Conservation (phyloP, 2,113 vertebrate genomes). For the Brachionichthys hirsutus region DNA sequence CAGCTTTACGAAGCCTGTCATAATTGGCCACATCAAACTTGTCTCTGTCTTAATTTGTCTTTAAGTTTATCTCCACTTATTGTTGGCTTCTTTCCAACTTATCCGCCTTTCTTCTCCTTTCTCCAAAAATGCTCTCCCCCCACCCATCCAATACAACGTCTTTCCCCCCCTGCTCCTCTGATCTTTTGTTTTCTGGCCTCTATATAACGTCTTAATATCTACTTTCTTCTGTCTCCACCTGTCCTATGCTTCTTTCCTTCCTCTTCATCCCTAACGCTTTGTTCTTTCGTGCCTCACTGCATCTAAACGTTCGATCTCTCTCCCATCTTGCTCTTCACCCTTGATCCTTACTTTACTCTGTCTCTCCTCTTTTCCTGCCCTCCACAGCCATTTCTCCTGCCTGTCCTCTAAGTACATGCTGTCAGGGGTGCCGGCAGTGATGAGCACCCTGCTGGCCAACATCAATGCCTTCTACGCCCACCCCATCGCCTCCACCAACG, state of each 20-base stretch:
- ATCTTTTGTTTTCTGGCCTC: neutral
- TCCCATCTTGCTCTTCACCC: neutral
- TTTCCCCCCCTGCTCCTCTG: neutral
- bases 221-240: neutral
- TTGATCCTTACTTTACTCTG: neutral
- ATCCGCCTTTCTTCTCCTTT: neutral
- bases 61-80: neutral
- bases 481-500: conserved; percentile 91
- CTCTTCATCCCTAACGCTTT: neutral
- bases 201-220: neutral
- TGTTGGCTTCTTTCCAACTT: neutral
- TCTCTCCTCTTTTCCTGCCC: neutral
- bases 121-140: neutral
- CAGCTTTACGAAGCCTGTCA: neutral
- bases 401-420: conserved; percentile 98
- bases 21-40: no score
- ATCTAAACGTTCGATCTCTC: neutral
- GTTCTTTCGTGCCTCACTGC: neutral
- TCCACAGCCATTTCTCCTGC: conserved; percentile 92
- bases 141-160: neutral
- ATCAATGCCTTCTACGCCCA: conserved; percentile 99
- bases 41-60: neutral
- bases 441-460: conserved; percentile 98
- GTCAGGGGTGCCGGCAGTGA: conserved; percentile 92
- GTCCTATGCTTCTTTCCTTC: no score